Percentiles rank a stretch among this genome's conserved stretches.
Evolutionary conservation across 1,140 invertebrate genomes (phyloP).

Genomic region (Heliconius congener): DNA sequence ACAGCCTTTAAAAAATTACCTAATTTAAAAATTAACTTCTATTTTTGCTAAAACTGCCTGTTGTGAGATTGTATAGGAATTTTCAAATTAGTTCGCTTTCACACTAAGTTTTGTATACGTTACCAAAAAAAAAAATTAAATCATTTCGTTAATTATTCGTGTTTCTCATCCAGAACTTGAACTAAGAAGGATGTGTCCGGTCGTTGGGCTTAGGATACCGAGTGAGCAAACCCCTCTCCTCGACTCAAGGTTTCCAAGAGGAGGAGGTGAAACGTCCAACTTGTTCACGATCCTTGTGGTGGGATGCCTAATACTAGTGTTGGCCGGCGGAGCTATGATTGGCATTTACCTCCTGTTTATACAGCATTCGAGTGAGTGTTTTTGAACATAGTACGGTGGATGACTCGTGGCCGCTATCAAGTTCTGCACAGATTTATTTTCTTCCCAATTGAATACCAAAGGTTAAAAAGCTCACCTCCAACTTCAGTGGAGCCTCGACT

Average conservation of each 20-base stretch:
- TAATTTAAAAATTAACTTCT: too few species aligned
- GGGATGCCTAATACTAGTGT: not conserved
- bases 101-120: too few species aligned
- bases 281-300: not conserved
- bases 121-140: too few species aligned
- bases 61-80: too few species aligned
- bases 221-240: slow-evolving; percentile 12
- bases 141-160: too few species aligned
- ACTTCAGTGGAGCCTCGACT: too few species aligned
- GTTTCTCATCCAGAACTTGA: not conserved
- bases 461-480: too few species aligned
- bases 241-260: not conserved
- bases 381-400: too few species aligned
- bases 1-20: too few species aligned
- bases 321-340: slow-evolving; percentile 1
- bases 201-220: not conserved
- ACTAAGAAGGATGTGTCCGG: slow-evolving; percentile 1
- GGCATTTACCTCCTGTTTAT: slow-evolving; percentile 7
- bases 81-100: too few species aligned
- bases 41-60: too few species aligned
- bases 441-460: too few species aligned
- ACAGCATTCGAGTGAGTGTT: not conserved
- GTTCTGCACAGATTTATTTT: not conserved
- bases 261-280: not conserved
- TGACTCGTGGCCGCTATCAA: not conserved